phyloP scores from a whole-genome alignment of 1,140 invertebrate genomes.

The Ceratina calcarata region DNA sequence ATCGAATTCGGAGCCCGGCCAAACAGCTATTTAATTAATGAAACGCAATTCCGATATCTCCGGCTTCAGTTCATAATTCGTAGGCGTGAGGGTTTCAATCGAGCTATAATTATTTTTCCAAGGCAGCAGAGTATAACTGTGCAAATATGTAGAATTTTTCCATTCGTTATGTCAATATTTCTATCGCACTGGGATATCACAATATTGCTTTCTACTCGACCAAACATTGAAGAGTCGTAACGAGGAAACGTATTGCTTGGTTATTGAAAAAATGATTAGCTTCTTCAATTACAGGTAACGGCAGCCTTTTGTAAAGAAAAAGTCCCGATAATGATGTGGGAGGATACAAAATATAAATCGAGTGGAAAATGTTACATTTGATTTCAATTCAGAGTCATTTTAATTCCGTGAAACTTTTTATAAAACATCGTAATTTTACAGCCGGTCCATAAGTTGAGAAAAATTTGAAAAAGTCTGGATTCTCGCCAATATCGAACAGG shows the following conservation, averaged over 20 bases:
- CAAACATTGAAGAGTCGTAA: neutral
- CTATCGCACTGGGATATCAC: constrained; percentile 12
- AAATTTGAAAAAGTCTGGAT: constrained; percentile 12
- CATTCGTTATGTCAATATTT: constrained; percentile 27
- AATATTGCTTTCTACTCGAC: constrained; percentile 46
- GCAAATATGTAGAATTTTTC: neutral
- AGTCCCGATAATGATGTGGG: no score
- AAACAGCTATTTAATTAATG: constrained; percentile 35
- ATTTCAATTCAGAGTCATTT: no score
- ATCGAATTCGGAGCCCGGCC: neutral
- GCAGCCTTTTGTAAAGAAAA: constrained; percentile 1
- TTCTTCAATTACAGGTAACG: constrained; percentile 48
- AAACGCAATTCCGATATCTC: neutral
- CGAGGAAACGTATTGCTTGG: constrained; percentile 24
- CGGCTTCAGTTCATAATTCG: constrained; percentile 12
- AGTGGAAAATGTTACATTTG: no score
- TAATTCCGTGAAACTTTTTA: neutral
- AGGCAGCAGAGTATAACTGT: neutral
- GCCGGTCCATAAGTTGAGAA: neutral
- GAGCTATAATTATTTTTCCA: neutral
- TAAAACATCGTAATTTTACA: neutral
- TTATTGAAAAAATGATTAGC: constrained; percentile 48
- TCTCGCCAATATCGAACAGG: constrained; percentile 1
- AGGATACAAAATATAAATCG: no score
- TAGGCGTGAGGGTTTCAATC: neutral